A percentile compares a stretch with the other conserved stretches of the same genome.
phyloP scores from a whole-genome alignment of 1,140 invertebrate genomes.

The Macrobrachium nipponense region DNA sequence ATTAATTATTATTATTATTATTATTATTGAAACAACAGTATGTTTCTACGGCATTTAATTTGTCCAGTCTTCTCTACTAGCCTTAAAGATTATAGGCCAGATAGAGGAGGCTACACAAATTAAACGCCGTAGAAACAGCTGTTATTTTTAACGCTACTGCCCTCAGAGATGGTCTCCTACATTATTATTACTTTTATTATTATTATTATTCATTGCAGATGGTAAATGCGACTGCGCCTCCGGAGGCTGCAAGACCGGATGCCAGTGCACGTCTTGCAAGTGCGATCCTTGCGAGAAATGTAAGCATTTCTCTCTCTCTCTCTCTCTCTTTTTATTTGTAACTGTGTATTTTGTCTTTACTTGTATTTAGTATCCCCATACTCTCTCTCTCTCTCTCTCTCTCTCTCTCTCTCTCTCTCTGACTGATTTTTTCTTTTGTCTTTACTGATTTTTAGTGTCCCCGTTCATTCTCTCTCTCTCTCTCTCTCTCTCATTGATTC shows the following conservation, averaged over 20 bases:
- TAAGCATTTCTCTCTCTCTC: neutral
- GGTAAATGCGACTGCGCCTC: neutral
- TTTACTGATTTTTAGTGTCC: too few species aligned
- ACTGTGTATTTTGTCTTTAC: neutral
- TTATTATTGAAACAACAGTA: too few species aligned
- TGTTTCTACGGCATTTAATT: too few species aligned
- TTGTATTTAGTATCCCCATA: neutral
- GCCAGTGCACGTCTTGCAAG: neutral
- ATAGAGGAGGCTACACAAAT: too few species aligned
- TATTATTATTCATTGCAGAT: neutral
- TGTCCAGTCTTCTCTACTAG: too few species aligned
- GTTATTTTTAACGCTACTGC: too few species aligned
- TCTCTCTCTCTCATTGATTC: slow-evolving; percentile 2
- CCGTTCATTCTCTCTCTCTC: neutral
- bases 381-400: neutral
- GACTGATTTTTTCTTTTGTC: too few species aligned
- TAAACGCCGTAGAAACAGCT: too few species aligned
- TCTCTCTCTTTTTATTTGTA: neutral
- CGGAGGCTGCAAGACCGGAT: slow-evolving; percentile 12
- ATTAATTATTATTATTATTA: too few species aligned
- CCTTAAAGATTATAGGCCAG: too few species aligned
- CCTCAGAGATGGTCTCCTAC: too few species aligned
- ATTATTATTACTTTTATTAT: too few species aligned
- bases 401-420: neutral
- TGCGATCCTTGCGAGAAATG: slow-evolving; percentile 3